Evolutionary conservation across 2,113 vertebrate genomes (phyloP).

Genomic region (Hippocampus barbouri): DNA sequence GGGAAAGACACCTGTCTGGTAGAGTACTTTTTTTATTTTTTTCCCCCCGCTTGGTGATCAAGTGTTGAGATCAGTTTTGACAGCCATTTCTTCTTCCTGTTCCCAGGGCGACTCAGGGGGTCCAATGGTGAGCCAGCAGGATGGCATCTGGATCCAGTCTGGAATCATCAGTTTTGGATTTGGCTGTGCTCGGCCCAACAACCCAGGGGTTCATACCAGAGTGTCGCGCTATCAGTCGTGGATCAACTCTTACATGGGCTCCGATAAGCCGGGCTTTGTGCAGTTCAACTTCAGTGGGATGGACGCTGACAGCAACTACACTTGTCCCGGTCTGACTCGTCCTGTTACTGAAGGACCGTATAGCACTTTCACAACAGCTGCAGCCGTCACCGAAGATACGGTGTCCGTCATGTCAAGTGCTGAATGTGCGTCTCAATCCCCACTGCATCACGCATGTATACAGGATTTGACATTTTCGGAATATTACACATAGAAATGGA

Average conservation of each 20-base stretch:
- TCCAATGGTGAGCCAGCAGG: slow-evolving; percentile 75
- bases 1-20: slow-evolving; percentile 63
- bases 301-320: slow-evolving; percentile 40
- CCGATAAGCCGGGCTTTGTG: slow-evolving; percentile 52
- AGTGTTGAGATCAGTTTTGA: neutral
- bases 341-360: neutral
- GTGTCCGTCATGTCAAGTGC: neutral
- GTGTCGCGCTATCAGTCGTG: slow-evolving; percentile 78
- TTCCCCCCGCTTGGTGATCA: neutral
- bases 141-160: slow-evolving; percentile 76
- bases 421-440: neutral
- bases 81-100: neutral
- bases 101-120: slow-evolving; percentile 83
- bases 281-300: slow-evolving; percentile 39
- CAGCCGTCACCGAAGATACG: neutral
- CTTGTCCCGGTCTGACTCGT: slow-evolving; percentile 24
- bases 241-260: slow-evolving; percentile 62
- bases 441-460: neutral
- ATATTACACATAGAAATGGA: neutral
- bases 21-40: neutral
- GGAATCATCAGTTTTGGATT: slow-evolving; percentile 84
- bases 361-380: too few relatives aligned
- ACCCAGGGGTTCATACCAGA: slow-evolving; percentile 81
- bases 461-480: neutral
- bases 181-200: slow-evolving; percentile 77